Percentiles rank a stretch among this genome's conserved stretches.
These are phyloP conservation scores for Parnassius smintheus DNA, from an alignment of 2,888 invertebrate species.

Conservation along the genomic window DNA sequence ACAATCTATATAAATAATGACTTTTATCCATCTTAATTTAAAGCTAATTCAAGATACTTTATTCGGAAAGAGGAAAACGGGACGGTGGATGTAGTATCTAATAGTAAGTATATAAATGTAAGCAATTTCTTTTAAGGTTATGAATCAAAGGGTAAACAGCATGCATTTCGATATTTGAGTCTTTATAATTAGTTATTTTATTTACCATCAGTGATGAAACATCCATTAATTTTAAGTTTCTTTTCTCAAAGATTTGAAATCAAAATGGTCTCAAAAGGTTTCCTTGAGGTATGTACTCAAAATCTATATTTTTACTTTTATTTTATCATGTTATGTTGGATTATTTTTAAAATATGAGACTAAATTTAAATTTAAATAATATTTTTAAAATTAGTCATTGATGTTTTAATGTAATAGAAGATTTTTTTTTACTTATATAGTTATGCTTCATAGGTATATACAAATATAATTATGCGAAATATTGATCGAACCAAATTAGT, in stretches of 20 bases:
- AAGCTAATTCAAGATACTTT: slow-evolving; percentile 70
- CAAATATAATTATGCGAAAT: slow-evolving; percentile 10
- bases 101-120: slow-evolving; percentile 67
- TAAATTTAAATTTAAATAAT: slow-evolving; percentile 1
- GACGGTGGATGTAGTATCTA: slow-evolving; percentile 76
- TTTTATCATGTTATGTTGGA: not conserved
- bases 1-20: slow-evolving; percentile 79
- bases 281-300: slow-evolving; percentile 47
- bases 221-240: not conserved
- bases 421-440: slow-evolving; percentile 16
- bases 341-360: not conserved
- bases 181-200: not conserved
- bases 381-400: slow-evolving; percentile 14
- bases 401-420: slow-evolving; percentile 10
- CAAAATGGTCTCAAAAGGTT: slow-evolving; percentile 16
- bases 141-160: slow-evolving; percentile 43
- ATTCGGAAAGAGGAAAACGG: slow-evolving; percentile 76
- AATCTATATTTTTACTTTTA: slow-evolving; percentile 17
- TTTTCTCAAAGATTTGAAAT: not conserved
- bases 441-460: slow-evolving; percentile 16
- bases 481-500: slow-evolving; percentile 5
- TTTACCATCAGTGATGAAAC: slow-evolving; percentile 2
- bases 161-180: slow-evolving; percentile 37
- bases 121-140: slow-evolving; percentile 43
- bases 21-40: slow-evolving; percentile 64